Percentiles rank a stretch among this genome's conserved stretches.
Conservation (phyloP, 2,113 vertebrate species). For the Apeltes quadracus region DNA sequence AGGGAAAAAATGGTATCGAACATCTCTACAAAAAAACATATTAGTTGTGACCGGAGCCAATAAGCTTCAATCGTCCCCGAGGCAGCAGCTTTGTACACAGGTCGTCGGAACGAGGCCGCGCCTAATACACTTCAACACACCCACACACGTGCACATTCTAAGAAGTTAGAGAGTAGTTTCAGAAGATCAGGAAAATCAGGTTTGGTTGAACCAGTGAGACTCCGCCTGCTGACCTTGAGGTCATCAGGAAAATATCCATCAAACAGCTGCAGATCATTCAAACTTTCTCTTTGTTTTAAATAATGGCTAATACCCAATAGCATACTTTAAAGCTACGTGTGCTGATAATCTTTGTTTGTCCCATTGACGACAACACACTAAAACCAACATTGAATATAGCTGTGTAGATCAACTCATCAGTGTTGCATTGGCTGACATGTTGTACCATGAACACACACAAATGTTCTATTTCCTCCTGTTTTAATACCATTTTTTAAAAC, state of each 20-base stretch:
- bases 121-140: conserved; percentile 15
- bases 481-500: neutral
- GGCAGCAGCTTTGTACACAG: neutral
- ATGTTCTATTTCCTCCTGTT: neutral
- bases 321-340: neutral
- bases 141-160: neutral
- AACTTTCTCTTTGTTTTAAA: neutral
- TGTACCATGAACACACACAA: neutral
- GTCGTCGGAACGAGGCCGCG: neutral
- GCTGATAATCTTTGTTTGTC: neutral
- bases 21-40: neutral
- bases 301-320: neutral
- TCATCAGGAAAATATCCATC: neutral
- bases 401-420: neutral
- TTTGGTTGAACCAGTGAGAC: conserved; percentile 12
- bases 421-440: neutral
- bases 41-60: neutral
- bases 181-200: conserved; percentile 48
- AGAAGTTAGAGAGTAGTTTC: conserved; percentile 5
- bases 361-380: neutral
- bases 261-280: neutral
- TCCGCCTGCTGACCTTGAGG: neutral
- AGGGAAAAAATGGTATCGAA: too few species aligned
- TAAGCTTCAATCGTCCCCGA: neutral
- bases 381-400: neutral